Percentiles rank a stretch among this genome's conserved stretches.
phyloP scores from a whole-genome alignment of 1,140 invertebrate genomes.

The Eupristina koningsbergeri region DNA sequence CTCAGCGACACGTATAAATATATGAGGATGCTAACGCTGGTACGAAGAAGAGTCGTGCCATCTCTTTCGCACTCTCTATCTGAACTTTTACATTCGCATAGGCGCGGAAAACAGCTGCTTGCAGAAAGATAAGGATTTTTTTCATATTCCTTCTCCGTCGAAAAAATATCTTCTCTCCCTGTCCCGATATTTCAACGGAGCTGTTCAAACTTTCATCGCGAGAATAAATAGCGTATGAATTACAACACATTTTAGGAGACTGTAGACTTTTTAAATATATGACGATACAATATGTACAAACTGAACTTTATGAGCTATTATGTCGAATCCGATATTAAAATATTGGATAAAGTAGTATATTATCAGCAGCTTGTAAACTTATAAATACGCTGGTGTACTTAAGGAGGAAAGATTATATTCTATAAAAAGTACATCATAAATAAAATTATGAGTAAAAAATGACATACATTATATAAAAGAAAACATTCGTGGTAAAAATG shows the following conservation, averaged over 20 bases:
- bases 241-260: constrained; percentile 17
- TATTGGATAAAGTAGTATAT: neutral
- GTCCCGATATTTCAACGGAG: constrained; percentile 40
- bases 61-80: too few relatives aligned
- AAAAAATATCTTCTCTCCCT: constrained; percentile 10
- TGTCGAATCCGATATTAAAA: neutral
- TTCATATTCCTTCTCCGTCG: neutral
- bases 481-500: too few relatives aligned
- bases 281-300: constrained; percentile 14
- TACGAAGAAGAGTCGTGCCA: neutral
- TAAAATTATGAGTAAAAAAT: too few relatives aligned
- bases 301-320: constrained; percentile 15
- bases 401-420: too few relatives aligned
- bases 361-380: neutral
- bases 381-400: too few relatives aligned
- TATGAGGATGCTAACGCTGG: constrained; percentile 34
- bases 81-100: neutral
- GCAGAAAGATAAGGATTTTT: constrained; percentile 37
- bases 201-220: constrained; percentile 40
- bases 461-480: too few relatives aligned
- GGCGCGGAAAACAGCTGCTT: constrained; percentile 27
- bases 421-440: too few relatives aligned
- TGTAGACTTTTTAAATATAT: constrained; percentile 27
- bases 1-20: constrained; percentile 47
- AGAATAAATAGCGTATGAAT: constrained; percentile 41